Evolutionary conservation across 2,113 vertebrate genomes (phyloP).

Genomic region (Galbula dea): DNA sequence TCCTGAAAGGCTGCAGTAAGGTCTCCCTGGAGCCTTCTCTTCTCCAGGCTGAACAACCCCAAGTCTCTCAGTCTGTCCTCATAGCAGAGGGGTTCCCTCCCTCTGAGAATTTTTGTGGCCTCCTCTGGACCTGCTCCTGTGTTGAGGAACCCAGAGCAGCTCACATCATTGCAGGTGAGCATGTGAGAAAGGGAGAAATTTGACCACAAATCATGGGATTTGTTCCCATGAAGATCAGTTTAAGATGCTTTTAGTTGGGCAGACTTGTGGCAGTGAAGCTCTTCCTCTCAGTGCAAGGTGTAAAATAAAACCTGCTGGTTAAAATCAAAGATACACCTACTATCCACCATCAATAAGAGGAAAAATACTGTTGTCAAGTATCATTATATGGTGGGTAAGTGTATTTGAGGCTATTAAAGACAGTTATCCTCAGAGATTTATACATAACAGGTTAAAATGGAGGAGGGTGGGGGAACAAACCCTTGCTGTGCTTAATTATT

Average conservation of each 20-base stretch:
- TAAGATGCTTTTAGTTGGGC: neutral
- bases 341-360: neutral
- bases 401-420: neutral
- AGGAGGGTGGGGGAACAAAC: neutral
- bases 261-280: neutral
- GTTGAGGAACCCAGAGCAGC: no score
- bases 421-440: neutral
- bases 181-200: neutral
- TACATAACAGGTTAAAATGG: neutral
- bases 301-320: neutral
- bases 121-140: no score
- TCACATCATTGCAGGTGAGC: no score
- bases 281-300: neutral
- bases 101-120: neutral
- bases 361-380: neutral
- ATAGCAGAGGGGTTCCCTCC: no score
- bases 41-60: no score
- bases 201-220: neutral
- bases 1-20: no score
- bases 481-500: conserved; percentile 29
- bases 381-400: neutral
- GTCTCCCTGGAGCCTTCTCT: no score
- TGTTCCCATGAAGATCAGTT: neutral
- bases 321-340: neutral
- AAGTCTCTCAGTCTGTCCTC: no score